phyloP scores from a whole-genome alignment of 2,888 invertebrate species.

The Drosophila multiciliata region DNA sequence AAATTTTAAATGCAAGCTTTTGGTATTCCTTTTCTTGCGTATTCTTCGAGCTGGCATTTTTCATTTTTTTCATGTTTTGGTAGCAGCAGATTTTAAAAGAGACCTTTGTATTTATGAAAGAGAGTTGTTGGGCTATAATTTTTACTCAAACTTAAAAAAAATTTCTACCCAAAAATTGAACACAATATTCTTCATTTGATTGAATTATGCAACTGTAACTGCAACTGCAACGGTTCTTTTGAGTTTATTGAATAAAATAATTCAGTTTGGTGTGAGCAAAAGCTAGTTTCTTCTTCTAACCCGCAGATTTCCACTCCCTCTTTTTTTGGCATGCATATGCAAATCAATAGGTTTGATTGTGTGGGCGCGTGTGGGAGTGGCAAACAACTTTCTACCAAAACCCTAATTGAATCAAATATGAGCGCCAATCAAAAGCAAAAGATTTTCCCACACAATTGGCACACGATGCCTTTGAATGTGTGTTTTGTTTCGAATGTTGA shows the following conservation, averaged over 20 bases:
- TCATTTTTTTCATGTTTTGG: neutral
- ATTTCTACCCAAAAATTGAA: neutral
- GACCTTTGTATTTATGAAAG: neutral
- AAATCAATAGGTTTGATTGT: neutral
- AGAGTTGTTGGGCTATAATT: neutral
- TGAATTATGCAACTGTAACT: slow-evolving; percentile 9
- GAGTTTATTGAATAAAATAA: slow-evolving; percentile 27
- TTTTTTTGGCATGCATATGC: slow-evolving; percentile 18
- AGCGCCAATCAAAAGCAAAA: slow-evolving; percentile 66
- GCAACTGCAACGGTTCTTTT: slow-evolving; percentile 15
- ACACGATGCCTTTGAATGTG: slow-evolving; percentile 58
- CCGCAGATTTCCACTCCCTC: neutral
- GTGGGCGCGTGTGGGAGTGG: neutral
- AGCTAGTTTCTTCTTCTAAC: neutral
- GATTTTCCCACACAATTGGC: slow-evolving; percentile 56
- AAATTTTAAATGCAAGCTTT: neutral
- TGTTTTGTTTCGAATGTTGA: slow-evolving; percentile 38
- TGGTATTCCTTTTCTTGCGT: neutral
- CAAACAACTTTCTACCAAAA: slow-evolving; percentile 45
- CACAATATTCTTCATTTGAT: slow-evolving; percentile 1
- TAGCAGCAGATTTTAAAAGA: neutral
- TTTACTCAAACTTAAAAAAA: neutral
- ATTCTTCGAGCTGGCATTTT: neutral
- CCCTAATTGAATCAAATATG: slow-evolving; percentile 61
- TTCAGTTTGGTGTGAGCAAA: slow-evolving; percentile 24